Conservation (phyloP, 1,140 invertebrate species). For the Drosophila bifasciata region DNA sequence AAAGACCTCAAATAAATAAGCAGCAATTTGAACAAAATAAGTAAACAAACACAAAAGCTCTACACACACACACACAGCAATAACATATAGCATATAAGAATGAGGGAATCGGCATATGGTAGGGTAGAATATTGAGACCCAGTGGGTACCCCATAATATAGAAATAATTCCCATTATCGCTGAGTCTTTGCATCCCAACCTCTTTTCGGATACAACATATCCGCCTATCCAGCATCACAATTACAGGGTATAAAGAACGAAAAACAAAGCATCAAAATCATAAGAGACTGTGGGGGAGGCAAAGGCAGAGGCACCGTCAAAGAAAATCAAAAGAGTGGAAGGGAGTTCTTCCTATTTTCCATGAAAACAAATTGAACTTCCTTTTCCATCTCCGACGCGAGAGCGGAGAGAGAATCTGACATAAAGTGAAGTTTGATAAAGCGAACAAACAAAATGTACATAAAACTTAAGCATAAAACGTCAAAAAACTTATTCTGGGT, state of each 20-base stretch:
- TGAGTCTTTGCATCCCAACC: no score
- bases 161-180: no score
- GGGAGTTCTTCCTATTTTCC: not conserved
- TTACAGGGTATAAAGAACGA: no score
- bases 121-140: no score
- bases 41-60: slow-evolving; percentile 30
- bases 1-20: slow-evolving; percentile 80
- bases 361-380: slow-evolving; percentile 73
- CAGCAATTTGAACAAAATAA: slow-evolving; percentile 64
- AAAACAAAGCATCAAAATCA: slow-evolving; percentile 16
- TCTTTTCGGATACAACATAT: no score
- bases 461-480: slow-evolving; percentile 52
- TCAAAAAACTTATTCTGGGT: slow-evolving; percentile 62
- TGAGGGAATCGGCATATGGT: no score
- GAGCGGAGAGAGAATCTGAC: slow-evolving; percentile 13
- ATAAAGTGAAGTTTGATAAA: slow-evolving; percentile 1
- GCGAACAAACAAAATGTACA: slow-evolving; percentile 23
- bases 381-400: slow-evolving; percentile 37
- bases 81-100: slow-evolving; percentile 12
- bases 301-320: slow-evolving; percentile 11
- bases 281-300: slow-evolving; percentile 2
- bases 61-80: slow-evolving; percentile 28
- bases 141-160: no score
- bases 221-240: no score
- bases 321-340: slow-evolving; percentile 27